Evolutionary conservation across 2,113 vertebrate species (phyloP).

Genomic region (Nipponia nippon): DNA sequence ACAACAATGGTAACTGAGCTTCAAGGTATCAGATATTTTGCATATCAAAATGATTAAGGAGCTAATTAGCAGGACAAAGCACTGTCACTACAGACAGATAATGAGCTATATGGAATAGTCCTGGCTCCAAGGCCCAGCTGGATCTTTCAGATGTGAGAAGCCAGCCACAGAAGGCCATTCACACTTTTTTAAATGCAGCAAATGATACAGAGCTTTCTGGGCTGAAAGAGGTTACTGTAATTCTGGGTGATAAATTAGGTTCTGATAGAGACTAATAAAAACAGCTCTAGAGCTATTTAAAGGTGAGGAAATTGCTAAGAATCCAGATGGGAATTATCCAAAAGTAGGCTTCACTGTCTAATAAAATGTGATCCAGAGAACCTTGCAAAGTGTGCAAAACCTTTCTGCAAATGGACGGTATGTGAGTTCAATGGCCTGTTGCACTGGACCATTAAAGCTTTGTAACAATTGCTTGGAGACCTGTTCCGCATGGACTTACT

Average conservation of each 20-base stretch:
- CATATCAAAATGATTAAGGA: background rate
- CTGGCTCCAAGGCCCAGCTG: background rate
- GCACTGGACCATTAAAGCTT: background rate
- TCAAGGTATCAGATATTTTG: background rate
- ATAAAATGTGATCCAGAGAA: background rate
- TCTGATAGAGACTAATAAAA: background rate
- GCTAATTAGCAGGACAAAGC: background rate
- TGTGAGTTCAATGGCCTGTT: background rate
- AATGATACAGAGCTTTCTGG: background rate
- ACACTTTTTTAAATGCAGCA: background rate
- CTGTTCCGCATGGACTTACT: background rate
- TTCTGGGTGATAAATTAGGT: background rate
- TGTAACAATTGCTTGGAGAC: background rate
- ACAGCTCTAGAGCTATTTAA: background rate
- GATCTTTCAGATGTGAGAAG: background rate
- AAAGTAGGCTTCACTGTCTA: background rate
- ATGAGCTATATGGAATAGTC: background rate
- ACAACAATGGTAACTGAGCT: background rate
- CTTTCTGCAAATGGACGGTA: rapidly evolving
- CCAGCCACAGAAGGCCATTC: background rate
- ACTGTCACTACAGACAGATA: background rate
- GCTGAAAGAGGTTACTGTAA: background rate
- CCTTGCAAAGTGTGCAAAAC: background rate
- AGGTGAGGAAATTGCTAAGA: background rate
- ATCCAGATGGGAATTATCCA: background rate